Evolutionary conservation across 1,140 invertebrate genomes (phyloP), one percentile per base, ranked within the genome.

Genomic region (Drosophila cardini): DNA sequence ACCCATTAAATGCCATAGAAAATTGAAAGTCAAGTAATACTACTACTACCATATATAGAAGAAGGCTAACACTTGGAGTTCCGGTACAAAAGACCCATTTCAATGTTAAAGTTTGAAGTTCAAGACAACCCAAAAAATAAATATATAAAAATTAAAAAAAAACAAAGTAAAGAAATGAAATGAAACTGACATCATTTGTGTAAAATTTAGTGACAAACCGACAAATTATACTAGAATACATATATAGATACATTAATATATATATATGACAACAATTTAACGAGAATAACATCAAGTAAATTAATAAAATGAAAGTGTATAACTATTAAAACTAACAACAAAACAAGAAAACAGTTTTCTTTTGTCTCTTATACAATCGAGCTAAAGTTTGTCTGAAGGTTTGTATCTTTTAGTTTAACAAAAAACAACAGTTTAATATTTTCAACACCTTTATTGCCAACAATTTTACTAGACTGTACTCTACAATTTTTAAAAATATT

Each of bases 251-350:
- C 13, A 74, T 58, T 75, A 65, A 84, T 76, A 72, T 87, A 86
- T 83, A 83, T 83, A 86, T 83, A 83, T 83, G 75, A 83, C 64
- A 89, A 73, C 61, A 80, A 84, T 87, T 86, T 84, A 87, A 87
- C 72, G 83, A 89, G 77, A 87, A 78, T 77, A 89, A 89, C 87
- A 89, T 89, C 77, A 89, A 84, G 85, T 83, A 87, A 80, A 73
- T 61, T 85, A 89, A 90, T 89, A 89, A 90, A 90, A 73, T 76
- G 63, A 90, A 77, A 85, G 78, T 90, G 85, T 90, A 90, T 90
- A 90, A 90, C 86, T 90, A 89, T 81, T 89, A 84, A 90, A 90
- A 81, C 85, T 90, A 80, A 90, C 63, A 62, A 80, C 69, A 52
- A 58, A 34, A 15, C 6, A 53, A 38, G 48, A 52, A 38, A 16